These are phyloP conservation scores for Aleadryas rufinucha DNA, from an alignment of 2,113 vertebrate species.

Conservation along the genomic window DNA sequence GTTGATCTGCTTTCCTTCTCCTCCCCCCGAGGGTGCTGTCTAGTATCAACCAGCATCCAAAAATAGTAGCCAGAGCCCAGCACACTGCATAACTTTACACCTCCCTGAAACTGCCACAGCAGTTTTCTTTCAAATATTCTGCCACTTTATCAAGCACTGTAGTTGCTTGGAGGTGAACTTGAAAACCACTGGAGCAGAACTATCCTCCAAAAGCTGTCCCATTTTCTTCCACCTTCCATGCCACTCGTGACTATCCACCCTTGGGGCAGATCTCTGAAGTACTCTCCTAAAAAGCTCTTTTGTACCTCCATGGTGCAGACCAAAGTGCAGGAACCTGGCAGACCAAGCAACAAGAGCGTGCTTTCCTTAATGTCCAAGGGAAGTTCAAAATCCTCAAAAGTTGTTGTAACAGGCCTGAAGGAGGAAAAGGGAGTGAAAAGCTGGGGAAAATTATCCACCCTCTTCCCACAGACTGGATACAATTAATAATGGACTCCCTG, in stretches of 20 bases:
- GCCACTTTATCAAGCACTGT: neutral
- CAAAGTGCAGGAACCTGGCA: fast-evolving
- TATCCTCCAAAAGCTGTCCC: neutral
- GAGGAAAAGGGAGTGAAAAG: neutral
- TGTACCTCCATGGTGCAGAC: fast-evolving
- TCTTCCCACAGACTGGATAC: neutral
- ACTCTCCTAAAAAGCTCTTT: neutral
- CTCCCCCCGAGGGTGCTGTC: neutral
- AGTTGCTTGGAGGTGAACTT: neutral
- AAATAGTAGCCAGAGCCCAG: neutral
- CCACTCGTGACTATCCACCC: neutral
- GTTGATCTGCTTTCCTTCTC: neutral
- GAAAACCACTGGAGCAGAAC: neutral
- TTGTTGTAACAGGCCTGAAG: neutral
- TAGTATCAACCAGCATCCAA: neutral
- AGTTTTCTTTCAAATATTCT: neutral
- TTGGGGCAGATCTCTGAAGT: neutral
- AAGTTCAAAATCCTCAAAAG: neutral
- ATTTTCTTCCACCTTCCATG: neutral
- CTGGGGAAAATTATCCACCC: neutral
- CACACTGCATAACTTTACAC: neutral
- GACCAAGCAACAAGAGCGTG: neutral
- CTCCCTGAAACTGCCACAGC: neutral
- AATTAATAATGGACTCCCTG: neutral
- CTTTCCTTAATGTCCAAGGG: neutral